Conservation (phyloP, 1,140 invertebrate species). For the Ceratitis capitata region DNA sequence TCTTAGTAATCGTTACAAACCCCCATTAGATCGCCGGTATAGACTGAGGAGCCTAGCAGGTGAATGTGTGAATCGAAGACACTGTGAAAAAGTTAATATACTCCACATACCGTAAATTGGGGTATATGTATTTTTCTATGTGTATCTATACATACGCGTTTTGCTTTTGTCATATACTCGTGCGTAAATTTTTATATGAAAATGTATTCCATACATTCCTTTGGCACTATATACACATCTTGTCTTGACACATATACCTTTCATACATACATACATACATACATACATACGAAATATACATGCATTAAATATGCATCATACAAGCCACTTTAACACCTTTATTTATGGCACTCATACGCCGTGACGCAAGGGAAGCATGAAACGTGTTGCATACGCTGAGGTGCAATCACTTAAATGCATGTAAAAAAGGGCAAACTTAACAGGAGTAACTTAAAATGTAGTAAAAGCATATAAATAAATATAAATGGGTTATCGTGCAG, state of each 20-base stretch:
- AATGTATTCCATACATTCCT: neutral
- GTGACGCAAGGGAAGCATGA: neutral
- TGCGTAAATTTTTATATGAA: neutral
- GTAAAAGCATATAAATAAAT: neutral
- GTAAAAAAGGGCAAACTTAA: neutral
- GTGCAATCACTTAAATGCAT: constrained; percentile 1
- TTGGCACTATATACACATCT: too few species aligned
- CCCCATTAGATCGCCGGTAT: too few species aligned
- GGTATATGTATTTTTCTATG: too few species aligned
- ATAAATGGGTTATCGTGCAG: neutral
- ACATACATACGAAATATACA: neutral
- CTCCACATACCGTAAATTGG: too few species aligned
- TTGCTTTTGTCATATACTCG: too few species aligned
- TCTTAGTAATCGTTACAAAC: too few species aligned
- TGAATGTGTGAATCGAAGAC: too few species aligned
- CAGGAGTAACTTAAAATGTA: neutral
- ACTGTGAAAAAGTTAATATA: too few species aligned
- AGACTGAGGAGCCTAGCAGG: too few species aligned
- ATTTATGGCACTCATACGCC: constrained; percentile 11
- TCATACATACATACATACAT: neutral
- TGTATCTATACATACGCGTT: too few species aligned
- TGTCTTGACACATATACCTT: too few species aligned
- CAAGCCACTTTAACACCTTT: neutral
- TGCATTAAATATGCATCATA: neutral
- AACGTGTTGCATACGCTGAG: neutral